Percentiles rank a stretch among this genome's conserved stretches.
Conservation (phyloP, 2,797 vertebrate species). For the Heterohyrax brucei region DNA sequence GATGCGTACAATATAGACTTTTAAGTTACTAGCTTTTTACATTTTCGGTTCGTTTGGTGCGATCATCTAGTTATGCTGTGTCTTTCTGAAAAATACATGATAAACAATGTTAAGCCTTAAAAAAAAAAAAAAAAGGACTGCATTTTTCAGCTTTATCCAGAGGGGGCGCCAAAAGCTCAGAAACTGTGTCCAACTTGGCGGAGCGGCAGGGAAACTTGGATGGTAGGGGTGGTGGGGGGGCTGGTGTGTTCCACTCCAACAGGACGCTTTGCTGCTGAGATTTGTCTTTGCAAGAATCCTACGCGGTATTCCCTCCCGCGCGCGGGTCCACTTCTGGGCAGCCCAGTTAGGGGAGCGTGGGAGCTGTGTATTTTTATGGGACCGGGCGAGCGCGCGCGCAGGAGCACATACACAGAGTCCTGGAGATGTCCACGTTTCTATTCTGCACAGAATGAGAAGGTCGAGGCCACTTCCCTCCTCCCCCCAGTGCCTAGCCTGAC, state of each 20-base stretch:
- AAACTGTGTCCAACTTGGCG: conserved; percentile 62
- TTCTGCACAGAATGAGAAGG: not conserved
- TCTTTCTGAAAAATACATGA: conserved; percentile 57
- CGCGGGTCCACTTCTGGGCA: not conserved
- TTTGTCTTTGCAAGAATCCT: conserved; percentile 67
- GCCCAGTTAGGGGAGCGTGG: not conserved
- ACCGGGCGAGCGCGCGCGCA: no score
- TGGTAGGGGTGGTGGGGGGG: not conserved
- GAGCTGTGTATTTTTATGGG: not conserved
- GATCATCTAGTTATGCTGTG: conserved; percentile 35
- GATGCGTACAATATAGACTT: not conserved
- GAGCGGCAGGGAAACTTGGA: not conserved
- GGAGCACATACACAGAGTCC: not conserved
- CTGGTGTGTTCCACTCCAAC: not conserved
- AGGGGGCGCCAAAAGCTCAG: conserved; percentile 90
- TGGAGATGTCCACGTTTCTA: not conserved
- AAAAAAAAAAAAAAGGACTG: conserved; percentile 64
- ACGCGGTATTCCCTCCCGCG: not conserved
- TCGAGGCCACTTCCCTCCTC: not conserved
- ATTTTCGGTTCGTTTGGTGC: conserved; percentile 47
- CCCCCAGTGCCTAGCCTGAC: not conserved
- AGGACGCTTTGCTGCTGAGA: conserved; percentile 55
- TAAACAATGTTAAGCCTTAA: conserved; percentile 57
- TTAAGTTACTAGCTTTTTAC: not conserved
- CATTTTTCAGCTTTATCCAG: conserved; percentile 82